Conservation (phyloP, 2,797 vertebrate genomes). For the Simalia tracyae region DNA sequence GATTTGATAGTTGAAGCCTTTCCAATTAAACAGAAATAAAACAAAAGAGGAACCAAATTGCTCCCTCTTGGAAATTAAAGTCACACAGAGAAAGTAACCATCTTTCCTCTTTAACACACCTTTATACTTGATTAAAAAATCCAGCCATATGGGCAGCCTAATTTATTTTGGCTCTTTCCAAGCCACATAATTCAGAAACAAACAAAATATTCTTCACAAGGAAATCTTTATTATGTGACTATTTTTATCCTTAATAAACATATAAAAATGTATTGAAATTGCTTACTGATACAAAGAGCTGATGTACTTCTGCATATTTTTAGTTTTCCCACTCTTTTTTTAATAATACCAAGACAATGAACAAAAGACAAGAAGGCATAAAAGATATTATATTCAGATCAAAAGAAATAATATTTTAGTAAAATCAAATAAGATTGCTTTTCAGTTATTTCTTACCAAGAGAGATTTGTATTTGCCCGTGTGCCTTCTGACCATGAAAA, state of each 20-base stretch:
- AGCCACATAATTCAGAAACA: background rate
- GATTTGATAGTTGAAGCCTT: constrained; percentile 20
- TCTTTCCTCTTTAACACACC: background rate
- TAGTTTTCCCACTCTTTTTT: background rate
- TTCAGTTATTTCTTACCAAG: constrained; percentile 24
- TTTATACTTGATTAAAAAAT: background rate
- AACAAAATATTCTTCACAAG: background rate
- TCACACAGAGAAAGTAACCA: background rate
- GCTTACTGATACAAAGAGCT: background rate
- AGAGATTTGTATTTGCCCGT: constrained; percentile 5
- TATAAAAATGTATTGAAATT: background rate
- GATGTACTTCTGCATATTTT: background rate
- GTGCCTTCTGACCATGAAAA: constrained; percentile 40
- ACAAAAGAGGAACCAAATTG: background rate
- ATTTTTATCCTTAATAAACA: background rate
- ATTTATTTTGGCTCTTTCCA: background rate
- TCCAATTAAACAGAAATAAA: constrained; percentile 9
- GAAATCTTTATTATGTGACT: background rate
- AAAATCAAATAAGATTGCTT: background rate
- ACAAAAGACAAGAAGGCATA: background rate
- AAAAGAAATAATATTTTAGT: background rate
- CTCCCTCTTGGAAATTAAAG: background rate
- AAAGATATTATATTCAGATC: background rate
- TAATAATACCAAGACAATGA: background rate
- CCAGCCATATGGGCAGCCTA: background rate